Base-by-base conservation (phyloP, 2,113 vertebrate genomes). In the Pachyramphus minor region DNA sequence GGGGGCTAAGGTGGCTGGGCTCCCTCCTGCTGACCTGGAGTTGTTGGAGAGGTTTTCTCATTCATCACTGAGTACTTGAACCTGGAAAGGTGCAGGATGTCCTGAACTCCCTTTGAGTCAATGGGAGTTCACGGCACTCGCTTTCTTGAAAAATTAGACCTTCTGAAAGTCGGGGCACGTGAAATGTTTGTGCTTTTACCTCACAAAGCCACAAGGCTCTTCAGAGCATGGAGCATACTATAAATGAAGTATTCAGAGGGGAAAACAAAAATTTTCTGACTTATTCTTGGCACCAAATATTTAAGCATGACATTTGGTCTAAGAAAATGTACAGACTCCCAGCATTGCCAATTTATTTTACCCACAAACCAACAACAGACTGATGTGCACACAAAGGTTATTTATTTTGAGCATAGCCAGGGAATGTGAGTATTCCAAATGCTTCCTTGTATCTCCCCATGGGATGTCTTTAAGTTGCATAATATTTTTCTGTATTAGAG, bases 271-370 rank as follows among this genome's bases (percentile, higher is more conserved):
- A 96, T 89, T 96, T 95, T 95, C 97, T 95, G 93, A 59, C 86
- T 96, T 98, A 95, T 96, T 98, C 95, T 97, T 97, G 89, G 96
- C 96, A 97, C 80, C 87, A 67, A 91, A 59, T 91, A 87, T 93
- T 92, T 95, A 73, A 67, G 96, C 94, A 85, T 97, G 92, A 95
- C 92, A 87, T 95, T 97, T 95, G 73, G 97, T 96, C 95, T 95
- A 93, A 95, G 96, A 96, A 98, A 97, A 95, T 69, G 68, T 90
- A 97, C 74, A 84, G 90, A 92, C 87, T 92, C 82, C 96, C 93
- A 94, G 82, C 66, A 47, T 79, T 97, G 93, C 80, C 93, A 82
- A 66, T 95, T 92, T 89, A 63, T 96, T 96, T 93, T 90, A 92
- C 87, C 96, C 95, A 63, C 88, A 96, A 98, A 96, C 89, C 92